Evolutionary conservation across 53 echinoderm and acorn worm genomes (phyloP), one percentile per base, ranked within the genome.

Genomic region (Apostichopus leukothele): DNA sequence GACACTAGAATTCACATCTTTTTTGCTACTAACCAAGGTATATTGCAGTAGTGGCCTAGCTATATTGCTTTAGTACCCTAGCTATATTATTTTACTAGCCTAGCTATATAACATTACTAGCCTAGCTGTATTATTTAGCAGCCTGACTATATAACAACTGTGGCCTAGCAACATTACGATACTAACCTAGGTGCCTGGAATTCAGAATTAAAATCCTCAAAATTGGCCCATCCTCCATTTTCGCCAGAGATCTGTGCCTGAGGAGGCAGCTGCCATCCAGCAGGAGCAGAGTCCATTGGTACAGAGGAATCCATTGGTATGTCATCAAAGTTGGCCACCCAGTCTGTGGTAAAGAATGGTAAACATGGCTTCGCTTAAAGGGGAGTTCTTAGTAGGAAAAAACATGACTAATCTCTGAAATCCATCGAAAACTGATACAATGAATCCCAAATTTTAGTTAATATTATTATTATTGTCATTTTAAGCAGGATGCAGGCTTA

Each of bases 181-280:
- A 87, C 91, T 61, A 71, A 96, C 96, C 94, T 92, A 54, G 86
- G 88, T 26, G 90, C 86, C 60, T 66, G 76, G 83, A 97, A 94
- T 68, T 85, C 94, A 77, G 92, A 89, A 90, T 96, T 94, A 86
- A 97, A 97, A 57, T 94, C 95, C 52, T 83, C 92, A 91, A 97
- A 97, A 85, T 95, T 95, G 52, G 97, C 97, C 97, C 97, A 97
- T 25, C 97, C 97, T 14, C 93, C 93, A 71, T 94, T 95, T 53
- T 91, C 91, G 11, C 76, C 88, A 67, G 81, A 86, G 1, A 86
- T 60, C 22, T 76, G 76, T 6, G 86, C 60, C 13, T 60, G 85
- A 19, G 94, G 86, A 50, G 93, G 90, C 53, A 93, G 86, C 76
- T 90, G 90, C 97, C 97, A 97, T 0, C 91, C 89, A 12, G 92